These are phyloP conservation scores for Cetonia aurata DNA, from an alignment of 2,888 invertebrate species.

Conservation along the genomic window DNA sequence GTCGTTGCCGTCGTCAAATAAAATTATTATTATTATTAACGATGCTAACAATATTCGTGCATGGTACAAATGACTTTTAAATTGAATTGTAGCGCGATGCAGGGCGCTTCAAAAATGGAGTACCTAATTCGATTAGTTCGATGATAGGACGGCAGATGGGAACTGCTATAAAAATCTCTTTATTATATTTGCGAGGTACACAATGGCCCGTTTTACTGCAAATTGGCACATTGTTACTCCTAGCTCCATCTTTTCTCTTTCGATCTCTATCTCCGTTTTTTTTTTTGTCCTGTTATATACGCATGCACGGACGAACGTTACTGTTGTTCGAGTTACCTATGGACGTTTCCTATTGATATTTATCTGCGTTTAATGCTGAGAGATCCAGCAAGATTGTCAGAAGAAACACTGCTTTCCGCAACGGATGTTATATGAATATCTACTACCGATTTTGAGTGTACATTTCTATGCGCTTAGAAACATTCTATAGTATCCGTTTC, in stretches of 20 bases:
- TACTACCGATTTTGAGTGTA: too few species aligned
- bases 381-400: too few species aligned
- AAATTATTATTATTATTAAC: slow-evolving; percentile 68
- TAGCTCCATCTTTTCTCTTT: slow-evolving; percentile 25
- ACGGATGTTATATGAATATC: too few species aligned
- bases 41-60: slow-evolving; percentile 67
- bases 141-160: slow-evolving; percentile 68
- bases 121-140: slow-evolving; percentile 75
- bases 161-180: slow-evolving; percentile 66
- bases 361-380: too few species aligned
- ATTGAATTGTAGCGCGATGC: slow-evolving; percentile 72
- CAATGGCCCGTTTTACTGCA: slow-evolving; percentile 62
- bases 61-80: slow-evolving; percentile 77
- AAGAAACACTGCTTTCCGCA: too few species aligned
- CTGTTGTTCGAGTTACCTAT: too few species aligned
- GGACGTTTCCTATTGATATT: too few species aligned
- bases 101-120: slow-evolving; percentile 74
- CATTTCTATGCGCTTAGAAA: too few species aligned
- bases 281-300: slow-evolving; percentile 1
- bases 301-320: background rate
- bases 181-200: slow-evolving; percentile 62
- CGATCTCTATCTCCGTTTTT: background rate
- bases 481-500: too few species aligned
- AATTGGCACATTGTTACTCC: slow-evolving; percentile 64
- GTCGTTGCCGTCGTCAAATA: slow-evolving; percentile 61